Evolutionary conservation across 2,888 invertebrate species (phyloP), one percentile per base, ranked within the genome.

Genomic region (Limulus polyphemus): DNA sequence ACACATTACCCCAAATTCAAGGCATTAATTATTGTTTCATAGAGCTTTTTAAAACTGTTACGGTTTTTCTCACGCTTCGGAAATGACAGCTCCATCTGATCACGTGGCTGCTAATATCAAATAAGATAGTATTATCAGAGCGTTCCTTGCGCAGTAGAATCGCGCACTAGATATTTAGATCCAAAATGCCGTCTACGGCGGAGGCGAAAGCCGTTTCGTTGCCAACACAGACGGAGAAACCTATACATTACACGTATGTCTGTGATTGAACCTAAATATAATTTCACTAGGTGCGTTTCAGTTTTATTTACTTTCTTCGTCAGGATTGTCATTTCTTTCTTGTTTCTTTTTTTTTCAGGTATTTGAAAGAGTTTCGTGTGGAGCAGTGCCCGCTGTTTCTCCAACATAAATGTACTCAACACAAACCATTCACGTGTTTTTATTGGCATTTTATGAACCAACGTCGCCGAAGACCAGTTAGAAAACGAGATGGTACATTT

Each of bases 401-500:
- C 77, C 97, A 98, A 83, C 97, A 99, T 83, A 98, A 98, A 85
- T 99, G 98, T 83, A 94, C 95, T 79, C 95, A 98, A 83, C 99
- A 98, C 83, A 87, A 95, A 78, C 98, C 98, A 73, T 98, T 93
- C 82, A 93, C 94, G 78, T 98, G 97, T 85, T 98, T 98, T 84
- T 90, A 97, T 81, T 98, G 97, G 97, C 98, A 98, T 86, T 99
- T 99, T 82, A 92, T 93, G 84, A 99, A 99, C 81, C 99, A 99
- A 79, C 84, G 97, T 75, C 84, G 99, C 77, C 84, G 97, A 76
- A 85, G 97, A 73, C 92, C 97, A 59, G 86, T 92, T 62, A 83
- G 93, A 74, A 92, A 91, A 80, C 84, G 92, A 79, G 97, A 98
- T 82, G 97, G 97, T 70, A 90, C 93, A 68, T 98, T 98, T 81